Conservation (phyloP, 1,140 invertebrate species). For the Choristoneura fumiferana region DNA sequence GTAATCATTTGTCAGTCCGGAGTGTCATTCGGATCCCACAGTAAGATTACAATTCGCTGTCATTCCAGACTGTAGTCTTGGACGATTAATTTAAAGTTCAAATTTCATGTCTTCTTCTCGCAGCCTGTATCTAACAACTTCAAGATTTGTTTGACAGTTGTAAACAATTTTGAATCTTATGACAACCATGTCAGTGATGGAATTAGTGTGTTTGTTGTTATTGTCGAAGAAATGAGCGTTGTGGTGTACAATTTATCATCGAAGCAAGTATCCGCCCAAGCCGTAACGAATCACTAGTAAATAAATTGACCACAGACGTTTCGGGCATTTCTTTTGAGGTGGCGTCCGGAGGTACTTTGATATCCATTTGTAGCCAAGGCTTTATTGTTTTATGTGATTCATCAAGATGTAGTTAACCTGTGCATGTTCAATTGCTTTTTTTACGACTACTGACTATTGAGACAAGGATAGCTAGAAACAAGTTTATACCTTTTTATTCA, state of each 20-base stretch:
- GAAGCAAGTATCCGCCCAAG: constrained; percentile 67
- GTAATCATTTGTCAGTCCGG: constrained; percentile 68
- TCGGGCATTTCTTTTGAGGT: constrained; percentile 57
- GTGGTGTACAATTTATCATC: constrained; percentile 69
- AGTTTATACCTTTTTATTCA: too few relatives aligned
- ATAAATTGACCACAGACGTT: constrained; percentile 70
- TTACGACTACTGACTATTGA: too few relatives aligned
- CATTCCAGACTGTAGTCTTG: constrained; percentile 36
- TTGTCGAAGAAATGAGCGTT: constrained; percentile 51
- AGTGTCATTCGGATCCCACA: constrained; percentile 61
- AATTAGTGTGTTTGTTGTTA: constrained; percentile 25
- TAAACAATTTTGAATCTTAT: constrained; percentile 30
- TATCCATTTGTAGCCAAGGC: constrained; percentile 42
- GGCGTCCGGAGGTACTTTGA: constrained; percentile 30
- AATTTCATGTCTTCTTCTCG: constrained; percentile 31
- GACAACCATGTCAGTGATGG: constrained; percentile 28
- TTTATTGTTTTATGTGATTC: constrained; percentile 32
- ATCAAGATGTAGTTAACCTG: not conserved
- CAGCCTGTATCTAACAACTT: constrained; percentile 18
- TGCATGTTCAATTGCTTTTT: too few relatives aligned
- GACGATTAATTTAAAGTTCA: constrained; percentile 32
- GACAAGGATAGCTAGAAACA: too few relatives aligned
- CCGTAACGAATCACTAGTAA: constrained; percentile 72
- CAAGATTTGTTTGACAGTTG: not conserved
- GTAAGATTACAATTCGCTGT: constrained; percentile 27